Evolutionary conservation across 2,888 invertebrate genomes (phyloP).

Genomic region (Pyrgus malvae): DNA sequence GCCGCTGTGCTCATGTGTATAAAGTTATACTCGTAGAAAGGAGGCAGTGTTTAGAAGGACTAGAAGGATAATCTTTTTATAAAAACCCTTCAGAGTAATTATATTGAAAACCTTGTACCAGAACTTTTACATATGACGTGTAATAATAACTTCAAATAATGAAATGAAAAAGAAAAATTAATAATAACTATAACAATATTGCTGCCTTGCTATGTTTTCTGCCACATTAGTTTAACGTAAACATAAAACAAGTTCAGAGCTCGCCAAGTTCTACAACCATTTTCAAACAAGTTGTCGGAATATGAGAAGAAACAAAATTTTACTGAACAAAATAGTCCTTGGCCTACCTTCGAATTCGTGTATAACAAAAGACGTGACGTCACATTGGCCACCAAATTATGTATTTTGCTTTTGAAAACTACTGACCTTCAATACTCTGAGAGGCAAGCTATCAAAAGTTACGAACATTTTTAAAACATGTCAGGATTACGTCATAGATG

Average conservation of each 20-base stretch:
- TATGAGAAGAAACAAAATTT: background rate
- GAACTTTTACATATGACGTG: too few relatives aligned
- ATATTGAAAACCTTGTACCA: too few relatives aligned
- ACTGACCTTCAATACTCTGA: conserved; percentile 11
- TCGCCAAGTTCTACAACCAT: background rate
- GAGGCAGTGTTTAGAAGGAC: too few relatives aligned
- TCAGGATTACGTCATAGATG: too few relatives aligned
- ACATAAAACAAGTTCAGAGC: background rate
- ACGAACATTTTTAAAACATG: too few relatives aligned
- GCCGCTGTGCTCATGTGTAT: too few relatives aligned
- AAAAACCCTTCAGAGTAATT: too few relatives aligned
- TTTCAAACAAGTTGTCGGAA: background rate
- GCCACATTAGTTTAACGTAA: conserved; percentile 1
- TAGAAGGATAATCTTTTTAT: too few relatives aligned
- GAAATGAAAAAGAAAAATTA: too few relatives aligned
- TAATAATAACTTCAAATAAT: too few relatives aligned
- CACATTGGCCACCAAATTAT: conserved; percentile 10
- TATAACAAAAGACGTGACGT: conserved; percentile 3
- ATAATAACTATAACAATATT: background rate
- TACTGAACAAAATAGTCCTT: conserved; percentile 2
- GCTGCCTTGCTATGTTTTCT: background rate
- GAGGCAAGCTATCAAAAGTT: too few relatives aligned
- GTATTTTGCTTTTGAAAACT: conserved; percentile 10
- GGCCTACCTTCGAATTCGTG: conserved; percentile 12
- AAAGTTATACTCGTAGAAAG: too few relatives aligned